Percentiles rank a stretch among this genome's conserved stretches.
Conservation (phyloP, 1,140 invertebrate genomes). For the Penaeus chinensis region DNA sequence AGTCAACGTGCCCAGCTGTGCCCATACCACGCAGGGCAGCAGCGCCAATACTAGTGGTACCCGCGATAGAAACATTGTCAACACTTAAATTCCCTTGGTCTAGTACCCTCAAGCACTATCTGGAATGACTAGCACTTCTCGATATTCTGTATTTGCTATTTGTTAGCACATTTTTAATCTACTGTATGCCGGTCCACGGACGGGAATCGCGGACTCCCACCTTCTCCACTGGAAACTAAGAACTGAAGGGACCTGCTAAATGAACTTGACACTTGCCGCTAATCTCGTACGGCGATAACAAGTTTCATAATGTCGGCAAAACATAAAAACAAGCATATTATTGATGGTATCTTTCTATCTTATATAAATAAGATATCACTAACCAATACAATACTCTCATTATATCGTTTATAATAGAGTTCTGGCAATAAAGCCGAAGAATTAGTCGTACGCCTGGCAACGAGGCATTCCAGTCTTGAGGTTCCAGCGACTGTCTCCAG, state of each 20-base stretch:
- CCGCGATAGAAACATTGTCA: slow-evolving; percentile 44
- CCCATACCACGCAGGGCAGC: slow-evolving; percentile 46
- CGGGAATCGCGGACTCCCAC: not conserved
- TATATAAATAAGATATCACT: not conserved
- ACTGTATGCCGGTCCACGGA: slow-evolving; percentile 9
- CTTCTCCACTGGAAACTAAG: slow-evolving; percentile 13
- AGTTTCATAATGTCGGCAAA: not conserved
- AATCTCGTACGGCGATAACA: not conserved
- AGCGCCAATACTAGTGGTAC: slow-evolving; percentile 31
- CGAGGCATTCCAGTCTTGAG: slow-evolving; percentile 40
- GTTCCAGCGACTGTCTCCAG: slow-evolving; percentile 16
- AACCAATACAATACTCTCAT: not conserved
- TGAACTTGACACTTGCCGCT: not conserved
- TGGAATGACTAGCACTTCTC: slow-evolving; percentile 32
- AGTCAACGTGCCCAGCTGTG: slow-evolving; percentile 30
- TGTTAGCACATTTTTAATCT: slow-evolving; percentile 45
- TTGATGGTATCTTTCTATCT: not conserved
- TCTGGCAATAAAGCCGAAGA: too few species aligned
- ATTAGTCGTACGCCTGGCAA: slow-evolving; percentile 30
- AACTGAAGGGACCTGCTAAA: not conserved
- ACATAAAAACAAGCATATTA: not conserved
- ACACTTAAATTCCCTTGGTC: not conserved
- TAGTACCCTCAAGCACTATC: slow-evolving; percentile 7
- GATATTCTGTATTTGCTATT: not conserved
- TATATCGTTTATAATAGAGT: not conserved